Evolutionary conservation across 2,888 invertebrate genomes (phyloP), one percentile per base, ranked within the genome.

Genomic region (Tromatobia lineatoria): DNA sequence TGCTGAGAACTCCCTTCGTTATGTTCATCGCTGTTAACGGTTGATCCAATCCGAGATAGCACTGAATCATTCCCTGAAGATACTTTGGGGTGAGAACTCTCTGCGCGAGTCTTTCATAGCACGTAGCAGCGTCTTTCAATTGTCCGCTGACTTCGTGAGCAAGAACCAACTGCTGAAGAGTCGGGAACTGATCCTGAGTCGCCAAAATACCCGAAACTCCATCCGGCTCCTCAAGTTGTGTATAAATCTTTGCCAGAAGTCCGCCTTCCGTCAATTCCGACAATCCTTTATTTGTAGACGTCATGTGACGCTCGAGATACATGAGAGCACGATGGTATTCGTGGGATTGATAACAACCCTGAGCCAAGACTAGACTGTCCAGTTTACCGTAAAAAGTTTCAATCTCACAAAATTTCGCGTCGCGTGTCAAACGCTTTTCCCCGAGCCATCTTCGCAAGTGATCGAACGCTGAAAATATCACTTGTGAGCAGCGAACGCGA

Each of bases 201-300:
- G 96, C 95, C 10, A 97, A 92, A 71, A 95, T 94, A 93, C 97
- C 99, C 86, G 97, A 96, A 0, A 99, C 97, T 11, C 98, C 97
- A 93, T 99, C 99, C 0, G 98, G 96, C 92, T 99, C 99, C 92
- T 98, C 97, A 85, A 99, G 93, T 83, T 97, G 95, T 0, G 97
- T 97, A 92, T 99, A 99, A 88, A 99, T 96, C 94, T 98, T 97
- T 95, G 93, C 92, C 54, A 94, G 88, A 64, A 94, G 90, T 67
- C 89, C 91, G 18, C 91, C 90, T 80, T 93, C 93, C 15, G 85
- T 87, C 10, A 88, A 82, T 82, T 92, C 92, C 3, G 92, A 91
- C 3, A 93, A 82, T 29, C 91, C 91, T 76, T 92, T 92, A 64
- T 93, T 92, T 66, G 88, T 91, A 10, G 86, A 88, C 0, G 95